Base-by-base conservation (phyloP, 2,797 vertebrate genomes). In the Ispidina lecontei region DNA sequence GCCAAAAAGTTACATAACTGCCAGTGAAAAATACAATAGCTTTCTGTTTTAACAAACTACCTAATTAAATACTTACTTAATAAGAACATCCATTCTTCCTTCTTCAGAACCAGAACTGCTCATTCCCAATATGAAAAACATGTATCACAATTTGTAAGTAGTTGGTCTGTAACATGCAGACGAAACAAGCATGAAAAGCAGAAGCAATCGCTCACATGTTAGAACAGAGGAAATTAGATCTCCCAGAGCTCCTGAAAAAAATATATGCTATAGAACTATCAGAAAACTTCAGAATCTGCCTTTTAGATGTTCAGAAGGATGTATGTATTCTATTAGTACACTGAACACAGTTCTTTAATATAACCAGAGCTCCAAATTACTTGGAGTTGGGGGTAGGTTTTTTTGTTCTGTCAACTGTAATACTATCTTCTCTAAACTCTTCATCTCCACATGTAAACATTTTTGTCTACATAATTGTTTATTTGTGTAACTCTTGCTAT, bases 1-100 rank as follows among this genome's bases (percentile, higher is more conserved):
- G 94, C 94, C 91, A 90, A 58, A 87, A 79, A 54, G 28, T 95
- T 95, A 94, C 23, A 86, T 94, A 96, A 94, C 80, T 73, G 71
- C 23, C 85, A 92, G 41, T 56, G 19, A 84, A 93, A 95, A 93
- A 90, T n/a, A 81, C 70, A 93, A 87, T 31, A 39, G 54, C 39
- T 84, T 82, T 90, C 82, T 84, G 79, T 96, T 93, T 87, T 60
- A 93, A 92, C 41, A 70, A 81, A 86, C 74, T 67, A 31, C 9
- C 46, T 84, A 90, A 86, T 81, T 84, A 87, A 72, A 71, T n/a
- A 81, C 17, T 51, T 71, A 68, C 74, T 94, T 78, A 47, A 73
- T 89, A 55, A 78, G 41, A 93, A 54, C 26, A 86, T 21, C 22
- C 62, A 26, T 62, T 62, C 64, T 17, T 76, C 29, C 37, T 89